A percentile compares a stretch with the other conserved stretches of the same genome.
These are phyloP conservation scores for Orchestia grillus DNA, from an alignment of 1,140 invertebrate genomes.

Conservation along the genomic window DNA sequence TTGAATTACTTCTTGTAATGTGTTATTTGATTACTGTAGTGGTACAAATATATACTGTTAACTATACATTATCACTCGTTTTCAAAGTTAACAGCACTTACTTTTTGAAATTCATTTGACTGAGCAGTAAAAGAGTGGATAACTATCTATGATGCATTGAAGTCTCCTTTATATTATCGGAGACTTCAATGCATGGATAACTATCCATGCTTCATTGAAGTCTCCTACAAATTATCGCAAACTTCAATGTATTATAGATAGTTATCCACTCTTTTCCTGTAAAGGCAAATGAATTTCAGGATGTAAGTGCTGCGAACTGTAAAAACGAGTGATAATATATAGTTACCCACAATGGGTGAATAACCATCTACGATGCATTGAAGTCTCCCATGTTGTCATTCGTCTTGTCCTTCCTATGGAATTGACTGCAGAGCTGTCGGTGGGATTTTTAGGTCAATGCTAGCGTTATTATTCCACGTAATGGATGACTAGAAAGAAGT, in stretches of 20 bases:
- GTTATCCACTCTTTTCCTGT: background rate
- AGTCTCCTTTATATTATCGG: background rate
- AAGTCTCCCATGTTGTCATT: too few species aligned
- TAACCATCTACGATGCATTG: background rate
- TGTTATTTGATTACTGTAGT: too few species aligned
- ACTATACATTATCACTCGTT: background rate
- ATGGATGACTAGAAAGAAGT: too few species aligned
- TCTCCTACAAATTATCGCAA: too few species aligned
- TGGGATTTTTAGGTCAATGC: too few species aligned
- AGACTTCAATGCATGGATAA: too few species aligned
- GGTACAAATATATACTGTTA: background rate
- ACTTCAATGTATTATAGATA: background rate
- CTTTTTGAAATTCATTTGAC: background rate
- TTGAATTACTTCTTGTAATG: too few species aligned
- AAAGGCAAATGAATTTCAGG: background rate
- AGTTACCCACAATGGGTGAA: background rate
- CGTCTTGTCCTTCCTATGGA: too few species aligned
- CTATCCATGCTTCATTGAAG: too few species aligned
- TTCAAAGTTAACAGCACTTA: background rate
- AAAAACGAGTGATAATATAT: background rate
- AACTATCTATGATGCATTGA: background rate
- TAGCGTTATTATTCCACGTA: too few species aligned
- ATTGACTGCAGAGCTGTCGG: too few species aligned
- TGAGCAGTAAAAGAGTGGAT: background rate
- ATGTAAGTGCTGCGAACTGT: background rate